phyloP scores from a whole-genome alignment of 2,888 invertebrate genomes.

The Stegana nigrithorax region DNA sequence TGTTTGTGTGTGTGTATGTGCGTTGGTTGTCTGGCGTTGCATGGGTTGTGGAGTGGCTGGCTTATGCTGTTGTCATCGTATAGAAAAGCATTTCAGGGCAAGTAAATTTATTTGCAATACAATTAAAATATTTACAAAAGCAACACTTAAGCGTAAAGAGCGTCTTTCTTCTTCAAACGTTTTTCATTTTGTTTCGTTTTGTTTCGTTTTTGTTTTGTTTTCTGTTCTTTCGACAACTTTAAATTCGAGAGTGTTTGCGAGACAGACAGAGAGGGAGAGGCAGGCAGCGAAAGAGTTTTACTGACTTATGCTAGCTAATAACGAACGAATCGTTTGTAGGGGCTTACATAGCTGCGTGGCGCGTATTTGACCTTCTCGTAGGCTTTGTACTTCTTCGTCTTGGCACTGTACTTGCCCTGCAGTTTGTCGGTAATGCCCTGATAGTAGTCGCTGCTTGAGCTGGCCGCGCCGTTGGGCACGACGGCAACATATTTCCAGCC shows the following conservation, averaged over 20 bases:
- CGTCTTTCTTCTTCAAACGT: too few species aligned
- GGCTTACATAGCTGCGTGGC: slow-evolving; percentile 65
- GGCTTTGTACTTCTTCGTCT: slow-evolving; percentile 67
- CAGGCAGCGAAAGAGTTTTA: neutral
- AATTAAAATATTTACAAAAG: slow-evolving; percentile 4
- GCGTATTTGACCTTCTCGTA: slow-evolving; percentile 65
- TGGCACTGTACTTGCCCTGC: slow-evolving; percentile 67
- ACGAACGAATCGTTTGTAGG: slow-evolving; percentile 45
- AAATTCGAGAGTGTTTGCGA: neutral
- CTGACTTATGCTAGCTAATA: slow-evolving; percentile 35
- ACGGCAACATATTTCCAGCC: slow-evolving; percentile 66
- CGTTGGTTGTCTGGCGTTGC: neutral
- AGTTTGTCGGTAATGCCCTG: slow-evolving; percentile 52
- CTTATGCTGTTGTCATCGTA: neutral
- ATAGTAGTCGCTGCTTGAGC: slow-evolving; percentile 34
- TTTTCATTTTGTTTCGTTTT: neutral
- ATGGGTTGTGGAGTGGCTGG: neutral
- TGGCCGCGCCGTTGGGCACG: slow-evolving; percentile 38
- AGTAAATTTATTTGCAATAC: slow-evolving; percentile 7
- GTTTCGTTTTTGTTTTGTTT: neutral
- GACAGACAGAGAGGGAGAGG: neutral
- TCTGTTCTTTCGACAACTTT: neutral
- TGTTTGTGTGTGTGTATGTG: neutral
- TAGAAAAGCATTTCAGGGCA: neutral
- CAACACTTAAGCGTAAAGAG: neutral